These are phyloP conservation scores for Homalodisca vitripennis DNA, from an alignment of 1,140 invertebrate genomes.

Conservation along the genomic window DNA sequence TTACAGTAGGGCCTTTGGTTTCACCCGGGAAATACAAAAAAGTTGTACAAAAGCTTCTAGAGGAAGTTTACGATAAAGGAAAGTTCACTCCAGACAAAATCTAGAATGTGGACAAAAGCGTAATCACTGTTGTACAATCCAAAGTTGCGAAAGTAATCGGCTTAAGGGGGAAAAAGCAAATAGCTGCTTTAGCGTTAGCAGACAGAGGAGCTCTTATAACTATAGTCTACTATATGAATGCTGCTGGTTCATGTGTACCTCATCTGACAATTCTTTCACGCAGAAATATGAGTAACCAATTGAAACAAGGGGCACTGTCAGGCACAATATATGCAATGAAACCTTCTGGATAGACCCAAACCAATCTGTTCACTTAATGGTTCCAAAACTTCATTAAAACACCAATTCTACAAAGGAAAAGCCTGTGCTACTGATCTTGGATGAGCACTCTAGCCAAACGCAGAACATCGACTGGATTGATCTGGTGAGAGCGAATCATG, in stretches of 20 bases:
- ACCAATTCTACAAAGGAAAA: constrained; percentile 40
- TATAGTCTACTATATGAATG: constrained; percentile 45
- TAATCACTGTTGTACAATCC: constrained; percentile 42
- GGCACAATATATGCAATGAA: constrained; percentile 43
- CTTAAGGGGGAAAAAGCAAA: constrained; percentile 44
- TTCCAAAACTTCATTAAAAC: constrained; percentile 39
- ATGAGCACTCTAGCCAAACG: constrained; percentile 45
- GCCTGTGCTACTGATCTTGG: constrained; percentile 46
- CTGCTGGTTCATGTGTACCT: constrained; percentile 47
- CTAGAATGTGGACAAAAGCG: constrained; percentile 47
- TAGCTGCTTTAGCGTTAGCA: constrained; percentile 41
- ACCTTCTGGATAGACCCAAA: constrained; percentile 48
- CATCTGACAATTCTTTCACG: constrained; percentile 50
- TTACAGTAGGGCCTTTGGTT: constrained; percentile 43
- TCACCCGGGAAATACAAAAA: constrained; percentile 43
- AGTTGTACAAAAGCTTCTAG: constrained; percentile 41
- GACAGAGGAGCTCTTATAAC: constrained; percentile 45
- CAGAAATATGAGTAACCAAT: constrained; percentile 40
- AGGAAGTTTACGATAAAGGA: constrained; percentile 34
- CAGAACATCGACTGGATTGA: constrained; percentile 46
- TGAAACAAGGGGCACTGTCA: constrained; percentile 33
- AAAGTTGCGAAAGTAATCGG: constrained; percentile 42
- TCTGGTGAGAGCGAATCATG: constrained; percentile 39
- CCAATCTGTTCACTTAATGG: constrained; percentile 36
- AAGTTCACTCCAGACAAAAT: constrained; percentile 39